These are phyloP conservation scores for Lamprotornis superbus DNA, from an alignment of 2,113 vertebrate genomes.

Conservation along the genomic window DNA sequence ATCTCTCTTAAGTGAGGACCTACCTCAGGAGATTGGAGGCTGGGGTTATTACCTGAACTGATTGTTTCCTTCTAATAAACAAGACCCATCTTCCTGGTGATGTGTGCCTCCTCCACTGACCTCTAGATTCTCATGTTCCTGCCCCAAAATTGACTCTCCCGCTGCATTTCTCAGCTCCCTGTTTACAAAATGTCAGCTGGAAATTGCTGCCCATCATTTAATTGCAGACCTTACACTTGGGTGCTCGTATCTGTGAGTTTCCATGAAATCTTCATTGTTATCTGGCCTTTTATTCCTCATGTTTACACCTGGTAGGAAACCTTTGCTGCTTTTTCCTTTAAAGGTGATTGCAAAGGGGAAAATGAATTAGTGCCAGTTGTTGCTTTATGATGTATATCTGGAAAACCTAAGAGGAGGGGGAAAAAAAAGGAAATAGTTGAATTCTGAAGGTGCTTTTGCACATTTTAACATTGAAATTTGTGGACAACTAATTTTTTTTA, in stretches of 20 bases:
- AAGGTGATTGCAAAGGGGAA: slow-evolving; percentile 28
- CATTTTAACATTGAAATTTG: neutral
- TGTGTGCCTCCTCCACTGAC: neutral
- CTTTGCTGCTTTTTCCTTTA: neutral
- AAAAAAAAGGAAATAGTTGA: neutral
- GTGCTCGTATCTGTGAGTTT: neutral
- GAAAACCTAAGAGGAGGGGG: fast-evolving
- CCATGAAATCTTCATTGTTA: slow-evolving; percentile 47
- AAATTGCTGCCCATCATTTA: slow-evolving; percentile 17
- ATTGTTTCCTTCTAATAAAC: neutral
- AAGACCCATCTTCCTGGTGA: neutral
- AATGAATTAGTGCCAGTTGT: slow-evolving; percentile 40
- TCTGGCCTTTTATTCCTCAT: neutral
- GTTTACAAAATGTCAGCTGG: neutral
- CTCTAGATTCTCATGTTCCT: neutral
- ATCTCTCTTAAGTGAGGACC: neutral
- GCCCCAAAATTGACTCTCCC: neutral
- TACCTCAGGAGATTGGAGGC: neutral
- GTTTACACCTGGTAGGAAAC: neutral
- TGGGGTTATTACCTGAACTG: neutral
- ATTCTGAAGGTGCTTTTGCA: neutral
- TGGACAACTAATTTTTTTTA: neutral
- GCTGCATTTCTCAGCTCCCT: neutral
- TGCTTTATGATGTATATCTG: slow-evolving; percentile 23
- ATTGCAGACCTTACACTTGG: neutral